A percentile compares a stretch with the other conserved stretches of the same genome.
Conservation (phyloP, 2,888 invertebrate genomes). For the Nomada hirtipes region DNA sequence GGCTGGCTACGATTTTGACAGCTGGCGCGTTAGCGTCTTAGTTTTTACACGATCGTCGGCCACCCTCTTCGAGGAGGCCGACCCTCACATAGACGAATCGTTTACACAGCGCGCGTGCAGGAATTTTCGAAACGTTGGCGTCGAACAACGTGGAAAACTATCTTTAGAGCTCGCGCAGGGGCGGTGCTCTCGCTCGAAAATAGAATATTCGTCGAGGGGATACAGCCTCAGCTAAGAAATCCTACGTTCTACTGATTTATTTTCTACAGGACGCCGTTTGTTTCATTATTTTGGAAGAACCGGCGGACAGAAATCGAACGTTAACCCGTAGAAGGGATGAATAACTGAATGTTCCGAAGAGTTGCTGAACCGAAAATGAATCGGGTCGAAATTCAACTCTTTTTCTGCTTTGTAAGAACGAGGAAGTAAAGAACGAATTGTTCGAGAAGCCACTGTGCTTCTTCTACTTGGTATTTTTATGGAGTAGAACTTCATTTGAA, state of each 20-base stretch:
- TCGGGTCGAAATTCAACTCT: too few species aligned
- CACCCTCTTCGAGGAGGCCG: conserved; percentile 60
- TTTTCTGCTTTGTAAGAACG: too few species aligned
- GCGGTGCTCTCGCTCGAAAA: conserved; percentile 80
- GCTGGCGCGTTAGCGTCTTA: conserved; percentile 37
- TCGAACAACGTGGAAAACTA: conserved; percentile 70
- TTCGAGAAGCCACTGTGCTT: too few species aligned
- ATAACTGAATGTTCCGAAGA: too few species aligned
- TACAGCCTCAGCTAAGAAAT: conserved; percentile 58
- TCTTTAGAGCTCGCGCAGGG: conserved; percentile 76
- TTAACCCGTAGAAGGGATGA: too few species aligned
- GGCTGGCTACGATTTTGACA: conserved; percentile 54
- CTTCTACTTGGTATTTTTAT: too few species aligned
- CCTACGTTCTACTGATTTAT: conserved; percentile 49
- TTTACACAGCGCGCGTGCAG: conserved; percentile 61
- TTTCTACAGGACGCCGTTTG: conserved; percentile 23
- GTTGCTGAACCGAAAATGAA: too few species aligned
- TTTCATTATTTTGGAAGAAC: background rate
- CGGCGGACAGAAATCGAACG: too few species aligned
- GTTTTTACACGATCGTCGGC: conserved; percentile 28
- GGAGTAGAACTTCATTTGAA: too few species aligned
- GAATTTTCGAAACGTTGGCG: conserved; percentile 78
- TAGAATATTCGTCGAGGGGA: conserved; percentile 79
- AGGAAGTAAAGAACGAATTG: too few species aligned
- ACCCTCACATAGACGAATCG: conserved; percentile 34